Conservation (phyloP, 2,888 invertebrate genomes). For the Ditula angustiorana region DNA sequence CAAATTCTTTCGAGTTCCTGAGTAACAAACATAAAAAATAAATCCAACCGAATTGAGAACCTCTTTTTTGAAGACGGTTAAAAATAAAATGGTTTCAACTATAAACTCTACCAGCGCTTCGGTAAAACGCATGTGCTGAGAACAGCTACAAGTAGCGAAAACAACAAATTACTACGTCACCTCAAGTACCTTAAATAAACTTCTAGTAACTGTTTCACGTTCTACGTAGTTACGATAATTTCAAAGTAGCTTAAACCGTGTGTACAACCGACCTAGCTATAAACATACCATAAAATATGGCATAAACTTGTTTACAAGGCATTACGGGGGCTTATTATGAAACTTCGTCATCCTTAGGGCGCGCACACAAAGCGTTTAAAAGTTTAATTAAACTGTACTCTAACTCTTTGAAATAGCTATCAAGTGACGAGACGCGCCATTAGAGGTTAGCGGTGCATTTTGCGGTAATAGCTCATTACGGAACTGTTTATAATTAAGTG, state of each 20-base stretch:
- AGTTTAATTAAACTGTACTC: slow-evolving; percentile 34
- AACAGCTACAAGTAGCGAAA: too few species aligned
- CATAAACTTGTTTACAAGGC: slow-evolving; percentile 36
- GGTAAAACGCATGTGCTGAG: too few species aligned
- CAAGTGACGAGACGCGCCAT: slow-evolving; percentile 34
- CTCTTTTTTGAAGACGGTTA: too few species aligned
- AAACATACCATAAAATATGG: slow-evolving; percentile 28
- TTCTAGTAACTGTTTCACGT: not conserved
- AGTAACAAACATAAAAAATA: too few species aligned
- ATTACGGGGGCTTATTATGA: slow-evolving; percentile 37
- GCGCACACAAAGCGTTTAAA: slow-evolving; percentile 24
- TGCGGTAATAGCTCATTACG: slow-evolving; percentile 13
- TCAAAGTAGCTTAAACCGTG: not conserved
- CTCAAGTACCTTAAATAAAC: too few species aligned
- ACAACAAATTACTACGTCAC: too few species aligned
- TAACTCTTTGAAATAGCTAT: slow-evolving; percentile 38
- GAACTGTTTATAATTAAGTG: slow-evolving; percentile 1
- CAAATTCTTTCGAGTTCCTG: too few species aligned
- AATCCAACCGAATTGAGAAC: too few species aligned
- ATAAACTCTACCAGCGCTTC: too few species aligned
- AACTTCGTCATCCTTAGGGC: slow-evolving; percentile 34
- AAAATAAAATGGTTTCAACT: too few species aligned
- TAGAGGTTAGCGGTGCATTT: slow-evolving; percentile 29
- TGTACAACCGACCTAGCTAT: not conserved
- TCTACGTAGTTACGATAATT: not conserved